Conservation (phyloP, 2,888 invertebrate species). For the Auanema sp. region DNA sequence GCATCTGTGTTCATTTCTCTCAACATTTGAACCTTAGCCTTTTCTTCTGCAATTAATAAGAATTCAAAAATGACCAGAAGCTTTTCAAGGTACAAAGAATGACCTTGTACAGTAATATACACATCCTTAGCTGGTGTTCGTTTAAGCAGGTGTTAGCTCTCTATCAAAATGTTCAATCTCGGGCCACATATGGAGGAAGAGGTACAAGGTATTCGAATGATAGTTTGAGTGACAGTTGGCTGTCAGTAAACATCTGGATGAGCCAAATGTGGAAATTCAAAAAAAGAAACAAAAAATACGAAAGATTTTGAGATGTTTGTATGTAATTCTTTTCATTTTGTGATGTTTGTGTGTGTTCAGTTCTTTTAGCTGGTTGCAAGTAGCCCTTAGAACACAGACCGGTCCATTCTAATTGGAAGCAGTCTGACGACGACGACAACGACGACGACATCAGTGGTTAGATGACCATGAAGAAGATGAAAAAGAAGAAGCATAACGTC, state of each 20-base stretch:
- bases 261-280: background rate
- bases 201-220: too few species aligned
- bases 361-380: conserved; percentile 8
- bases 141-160: background rate
- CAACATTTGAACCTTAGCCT: conserved; percentile 36
- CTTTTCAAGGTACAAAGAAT: too few species aligned
- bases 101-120: too few species aligned
- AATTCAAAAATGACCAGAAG: too few species aligned
- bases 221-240: background rate
- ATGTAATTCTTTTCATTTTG: background rate
- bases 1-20: conserved; percentile 31
- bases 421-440: conserved; percentile 9
- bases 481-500: conserved; percentile 4
- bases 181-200: too few species aligned
- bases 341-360: conserved; percentile 1
- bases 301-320: background rate
- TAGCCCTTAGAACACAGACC: conserved; percentile 20
- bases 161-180: background rate
- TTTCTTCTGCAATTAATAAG: conserved; percentile 32
- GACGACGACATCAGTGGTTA: too few species aligned
- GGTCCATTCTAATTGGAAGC: conserved; percentile 23
- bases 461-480: conserved; percentile 2
- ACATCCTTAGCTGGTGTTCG: background rate
- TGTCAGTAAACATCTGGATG: conserved; percentile 1
- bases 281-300: conserved; percentile 1